Conservation (phyloP, 2,113 vertebrate species). For the Aplodontia rufa region DNA sequence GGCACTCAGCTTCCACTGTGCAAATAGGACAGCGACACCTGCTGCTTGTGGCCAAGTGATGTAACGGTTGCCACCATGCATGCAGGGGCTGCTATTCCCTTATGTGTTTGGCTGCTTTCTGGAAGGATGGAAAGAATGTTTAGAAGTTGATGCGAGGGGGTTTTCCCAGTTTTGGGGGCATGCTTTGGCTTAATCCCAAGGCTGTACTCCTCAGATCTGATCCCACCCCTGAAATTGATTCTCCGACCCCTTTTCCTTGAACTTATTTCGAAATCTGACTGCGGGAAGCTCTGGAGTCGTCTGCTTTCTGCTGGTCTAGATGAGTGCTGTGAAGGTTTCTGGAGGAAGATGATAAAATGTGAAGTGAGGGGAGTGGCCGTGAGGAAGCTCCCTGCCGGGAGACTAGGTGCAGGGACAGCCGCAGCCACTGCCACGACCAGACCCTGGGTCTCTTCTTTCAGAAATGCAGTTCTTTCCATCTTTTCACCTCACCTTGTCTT, state of each 20-base stretch:
- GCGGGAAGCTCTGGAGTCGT: background rate
- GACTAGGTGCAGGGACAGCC: too few species aligned
- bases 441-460: background rate
- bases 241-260: background rate
- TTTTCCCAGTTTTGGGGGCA: background rate
- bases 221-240: background rate
- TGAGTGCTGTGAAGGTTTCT: background rate
- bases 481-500: background rate
- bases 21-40: background rate
- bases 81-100: background rate
- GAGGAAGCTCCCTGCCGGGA: background rate
- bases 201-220: background rate
- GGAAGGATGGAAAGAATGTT: background rate
- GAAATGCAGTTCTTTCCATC: background rate
- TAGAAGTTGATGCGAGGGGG: background rate
- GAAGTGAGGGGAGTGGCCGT: background rate
- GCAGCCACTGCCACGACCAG: too few species aligned
- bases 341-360: background rate
- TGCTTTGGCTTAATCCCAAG: background rate
- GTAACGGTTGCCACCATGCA: fast-evolving
- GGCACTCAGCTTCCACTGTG: background rate
- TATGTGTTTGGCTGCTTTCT: background rate
- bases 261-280: background rate
- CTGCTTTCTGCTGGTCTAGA: background rate
- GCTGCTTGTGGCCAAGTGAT: background rate